These are phyloP conservation scores for Aegypius monachus DNA, from an alignment of 2,113 vertebrate genomes.

Conservation along the genomic window DNA sequence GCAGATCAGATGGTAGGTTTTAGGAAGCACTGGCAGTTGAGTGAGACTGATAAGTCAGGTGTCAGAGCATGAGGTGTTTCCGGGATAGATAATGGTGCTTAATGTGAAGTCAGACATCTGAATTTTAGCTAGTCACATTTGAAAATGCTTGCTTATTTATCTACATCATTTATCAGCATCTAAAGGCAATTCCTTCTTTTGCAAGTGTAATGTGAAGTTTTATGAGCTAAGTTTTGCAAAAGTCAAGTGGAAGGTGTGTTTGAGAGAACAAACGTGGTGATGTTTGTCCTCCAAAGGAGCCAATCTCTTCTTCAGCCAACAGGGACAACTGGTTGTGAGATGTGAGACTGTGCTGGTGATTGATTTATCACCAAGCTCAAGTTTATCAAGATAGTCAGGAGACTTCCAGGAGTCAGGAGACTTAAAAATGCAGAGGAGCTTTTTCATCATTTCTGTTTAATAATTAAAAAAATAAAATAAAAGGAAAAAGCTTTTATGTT, in stretches of 20 bases:
- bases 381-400: background rate
- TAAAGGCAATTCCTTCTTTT: background rate
- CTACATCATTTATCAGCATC: background rate
- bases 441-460: background rate
- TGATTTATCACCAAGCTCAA: background rate
- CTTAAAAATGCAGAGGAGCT: background rate
- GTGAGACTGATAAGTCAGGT: background rate
- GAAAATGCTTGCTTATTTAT: background rate
- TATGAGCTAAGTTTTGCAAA: background rate
- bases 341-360: background rate
- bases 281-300: background rate
- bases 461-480: too few relatives aligned
- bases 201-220: background rate
- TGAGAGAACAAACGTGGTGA: accelerated
- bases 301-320: background rate
- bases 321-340: background rate
- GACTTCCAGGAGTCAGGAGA: background rate
- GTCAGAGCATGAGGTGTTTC: background rate
- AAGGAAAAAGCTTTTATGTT: background rate
- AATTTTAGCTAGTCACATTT: background rate
- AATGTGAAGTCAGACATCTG: too few relatives aligned
- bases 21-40: too few relatives aligned
- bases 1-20: background rate
- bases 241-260: background rate
- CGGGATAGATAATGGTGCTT: accelerated